Evolutionary conservation across 2,113 vertebrate species (phyloP).

Genomic region (Leiothrix lutea): DNA sequence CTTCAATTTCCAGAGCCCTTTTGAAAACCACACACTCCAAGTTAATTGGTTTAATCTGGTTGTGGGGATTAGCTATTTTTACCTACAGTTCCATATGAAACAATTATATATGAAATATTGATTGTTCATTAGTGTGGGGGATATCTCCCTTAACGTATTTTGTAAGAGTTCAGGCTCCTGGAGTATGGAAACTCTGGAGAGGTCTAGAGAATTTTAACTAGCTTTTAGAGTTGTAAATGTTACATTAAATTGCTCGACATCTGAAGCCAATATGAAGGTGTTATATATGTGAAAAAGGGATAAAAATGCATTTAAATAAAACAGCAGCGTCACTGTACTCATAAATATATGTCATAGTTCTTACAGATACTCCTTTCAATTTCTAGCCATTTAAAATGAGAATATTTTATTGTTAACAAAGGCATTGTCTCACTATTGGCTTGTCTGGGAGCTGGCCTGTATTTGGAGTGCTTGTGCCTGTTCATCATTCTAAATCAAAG

Average conservation of each 20-base stretch:
- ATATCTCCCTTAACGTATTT: not conserved
- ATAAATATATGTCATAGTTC: not conserved
- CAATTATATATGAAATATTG: not conserved
- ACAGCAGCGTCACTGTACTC: fast-evolving
- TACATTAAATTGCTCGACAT: not conserved
- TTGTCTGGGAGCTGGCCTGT: not conserved
- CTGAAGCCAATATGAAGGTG: not conserved
- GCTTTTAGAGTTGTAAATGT: not conserved
- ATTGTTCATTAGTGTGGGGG: not conserved
- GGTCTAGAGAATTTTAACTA: not conserved
- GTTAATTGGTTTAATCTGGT: not conserved
- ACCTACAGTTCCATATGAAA: not conserved
- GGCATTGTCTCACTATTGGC: not conserved
- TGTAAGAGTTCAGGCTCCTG: not conserved
- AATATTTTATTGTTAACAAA: not conserved
- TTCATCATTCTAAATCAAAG: not conserved
- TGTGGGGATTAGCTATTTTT: not conserved
- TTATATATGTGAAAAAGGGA: not conserved
- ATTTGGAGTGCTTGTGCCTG: not conserved
- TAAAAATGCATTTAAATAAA: not conserved
- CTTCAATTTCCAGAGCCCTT: not conserved
- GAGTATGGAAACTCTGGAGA: not conserved
- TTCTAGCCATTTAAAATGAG: not conserved
- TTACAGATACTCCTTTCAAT: not conserved
- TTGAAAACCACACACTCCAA: not conserved